A percentile compares a stretch with the other conserved stretches of the same genome.
Evolutionary conservation across 2,797 vertebrate genomes (phyloP).

Genomic region (Phrynocephalus forsythii): DNA sequence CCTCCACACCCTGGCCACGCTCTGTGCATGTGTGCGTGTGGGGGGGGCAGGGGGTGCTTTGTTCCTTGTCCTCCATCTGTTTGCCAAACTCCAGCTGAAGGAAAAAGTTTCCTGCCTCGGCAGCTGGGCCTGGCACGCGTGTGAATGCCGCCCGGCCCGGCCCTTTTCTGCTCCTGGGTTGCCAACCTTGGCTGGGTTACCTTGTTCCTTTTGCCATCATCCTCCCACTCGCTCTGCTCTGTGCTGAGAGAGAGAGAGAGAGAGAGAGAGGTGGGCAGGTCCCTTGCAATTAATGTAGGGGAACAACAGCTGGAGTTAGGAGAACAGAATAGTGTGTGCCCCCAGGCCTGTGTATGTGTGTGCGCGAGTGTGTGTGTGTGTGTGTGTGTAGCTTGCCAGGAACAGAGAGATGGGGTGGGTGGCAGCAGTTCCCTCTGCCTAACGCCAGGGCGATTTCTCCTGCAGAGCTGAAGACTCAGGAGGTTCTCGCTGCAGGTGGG

Average conservation of each 20-base stretch:
- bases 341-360: background rate
- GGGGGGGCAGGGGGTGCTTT: too few relatives aligned
- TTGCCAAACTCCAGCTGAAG: background rate
- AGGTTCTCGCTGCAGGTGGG: too few relatives aligned
- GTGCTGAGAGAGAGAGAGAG: too few relatives aligned
- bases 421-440: background rate
- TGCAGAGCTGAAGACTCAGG: background rate
- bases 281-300: background rate
- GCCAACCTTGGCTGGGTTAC: background rate
- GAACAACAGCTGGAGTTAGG: background rate
- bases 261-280: background rate
- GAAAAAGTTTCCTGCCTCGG: background rate
- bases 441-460: background rate
- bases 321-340: background rate
- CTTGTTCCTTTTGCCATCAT: accelerated
- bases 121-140: background rate
- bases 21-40: background rate
- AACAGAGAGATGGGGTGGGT: background rate
- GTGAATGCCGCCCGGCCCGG: too few relatives aligned
- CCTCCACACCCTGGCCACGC: too few relatives aligned
- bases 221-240: too few relatives aligned
- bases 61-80: background rate
- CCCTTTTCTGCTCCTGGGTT: background rate
- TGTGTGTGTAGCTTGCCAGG: background rate
- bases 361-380: background rate